phyloP scores from a whole-genome alignment of 1,140 invertebrate genomes.

The Pogonognathellus flavescens region DNA sequence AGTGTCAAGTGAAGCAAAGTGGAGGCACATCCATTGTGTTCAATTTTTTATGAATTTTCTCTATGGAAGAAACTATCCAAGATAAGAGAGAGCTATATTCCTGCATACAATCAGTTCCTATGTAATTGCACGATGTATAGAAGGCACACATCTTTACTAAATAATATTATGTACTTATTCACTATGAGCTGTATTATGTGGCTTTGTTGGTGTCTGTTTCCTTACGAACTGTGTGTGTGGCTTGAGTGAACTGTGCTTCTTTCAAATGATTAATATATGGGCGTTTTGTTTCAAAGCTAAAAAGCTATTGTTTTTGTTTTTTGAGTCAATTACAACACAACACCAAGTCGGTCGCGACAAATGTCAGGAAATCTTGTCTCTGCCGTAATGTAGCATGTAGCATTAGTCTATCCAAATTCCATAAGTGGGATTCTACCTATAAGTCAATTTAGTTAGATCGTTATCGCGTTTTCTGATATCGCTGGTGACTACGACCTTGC shows the following conservation, averaged over 20 bases:
- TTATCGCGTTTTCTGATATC: background rate
- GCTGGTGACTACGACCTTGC: conserved; percentile 18
- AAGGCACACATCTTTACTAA: too few relatives aligned
- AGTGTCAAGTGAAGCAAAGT: background rate
- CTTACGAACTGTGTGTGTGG: conserved; percentile 62
- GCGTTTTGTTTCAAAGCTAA: conserved; percentile 59
- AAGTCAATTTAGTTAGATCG: conserved; percentile 20
- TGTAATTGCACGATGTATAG: too few relatives aligned
- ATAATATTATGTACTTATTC: too few relatives aligned
- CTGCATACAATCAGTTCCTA: too few relatives aligned
- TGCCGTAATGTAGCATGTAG: too few relatives aligned
- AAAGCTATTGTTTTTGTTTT: conserved; percentile 60
- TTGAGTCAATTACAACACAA: conserved; percentile 64
- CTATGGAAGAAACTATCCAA: too few relatives aligned
- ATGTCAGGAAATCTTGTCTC: conserved; percentile 52
- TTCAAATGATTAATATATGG: conserved; percentile 66
- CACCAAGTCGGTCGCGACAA: conserved; percentile 57
- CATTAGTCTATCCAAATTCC: too few relatives aligned
- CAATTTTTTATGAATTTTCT: too few relatives aligned
- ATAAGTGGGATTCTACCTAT: conserved; percentile 8
- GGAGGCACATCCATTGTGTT: too few relatives aligned
- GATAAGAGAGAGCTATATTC: too few relatives aligned
- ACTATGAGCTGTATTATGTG: too few relatives aligned
- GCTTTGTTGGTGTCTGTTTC: too few relatives aligned
- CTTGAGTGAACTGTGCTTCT: background rate